Base-by-base conservation (phyloP, 1,140 invertebrate species). In the Anthonomus grandis region DNA sequence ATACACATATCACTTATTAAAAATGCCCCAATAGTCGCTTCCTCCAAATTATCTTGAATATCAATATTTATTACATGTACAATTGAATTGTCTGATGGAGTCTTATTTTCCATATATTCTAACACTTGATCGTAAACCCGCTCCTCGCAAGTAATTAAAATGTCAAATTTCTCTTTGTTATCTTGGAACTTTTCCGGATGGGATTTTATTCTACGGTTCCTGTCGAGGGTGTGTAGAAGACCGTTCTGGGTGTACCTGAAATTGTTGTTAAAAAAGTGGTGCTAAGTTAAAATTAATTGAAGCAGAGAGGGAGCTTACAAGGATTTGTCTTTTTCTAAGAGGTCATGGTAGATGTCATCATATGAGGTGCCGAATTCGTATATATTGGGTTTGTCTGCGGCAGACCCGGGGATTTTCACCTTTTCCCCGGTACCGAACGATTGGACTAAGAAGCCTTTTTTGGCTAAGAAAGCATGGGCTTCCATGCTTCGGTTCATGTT, bases 401-500 rank as follows among this genome's bases (percentile, higher is more conserved):
- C 86, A 53, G 91, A 86, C 34, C 97, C 97, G 37, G 97, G 97
- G 48, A 99, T 76, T 74, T 99, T 99, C 0, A 99, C 92, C 74
- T 93, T 92, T 70, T 95, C 96, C 18, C 97, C 97, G 36, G 95
- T 97, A 6, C 97, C 97, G 80, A 93, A 99, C 0, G 95, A 98
- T 70, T 90, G 82, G 0, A 99, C 95, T 68, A 87, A 87, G 68
- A 95, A 99, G 2, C 96, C 96, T 72, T 97, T 97, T 81, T 99
- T 98, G 48, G 89, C 87, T 17, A 99, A 75, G 76, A 96, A 95
- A 48, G 90, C 90, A 81, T 99, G 97, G 10, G 96, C 95, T 80
- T 99, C 97, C 97, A 99, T 99, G 68, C 93, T 97, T 57, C 97
- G 81, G 72, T 99, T 99, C 91, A 98, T 98, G 75, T 99, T 99